Base-by-base conservation (phyloP, 2,113 vertebrate species). In the Xerus inauris region DNA sequence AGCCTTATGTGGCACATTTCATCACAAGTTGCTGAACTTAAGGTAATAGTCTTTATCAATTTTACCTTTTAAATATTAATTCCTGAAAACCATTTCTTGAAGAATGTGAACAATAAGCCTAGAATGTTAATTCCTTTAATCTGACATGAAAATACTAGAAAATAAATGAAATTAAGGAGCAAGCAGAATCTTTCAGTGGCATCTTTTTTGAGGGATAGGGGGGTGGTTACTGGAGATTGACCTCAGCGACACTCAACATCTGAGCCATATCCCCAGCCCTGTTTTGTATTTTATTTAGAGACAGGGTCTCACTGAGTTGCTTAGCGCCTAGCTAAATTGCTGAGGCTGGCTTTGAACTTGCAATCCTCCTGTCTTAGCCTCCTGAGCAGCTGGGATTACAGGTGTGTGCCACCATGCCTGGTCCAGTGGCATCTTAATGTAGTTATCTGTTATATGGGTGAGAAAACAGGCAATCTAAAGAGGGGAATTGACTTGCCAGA, bases 1-100 rank as follows among this genome's bases (percentile, higher is more conserved):
- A 99, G 99, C 97, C 99, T 99, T 93, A 99, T 99, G 99, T 99
- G 99, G 99, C 99, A 99, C 98, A 99, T 99, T 98, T 99, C 99
- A 24, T 99, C 99, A 40, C 99, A 99, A 94, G 99, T 99, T 95
- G 99, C 99, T 88, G 99, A 99, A 98, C 99, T 99, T 87, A 99
- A 99, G 99, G 99, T 99, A 99, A 98, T 91, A 87, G 47, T 69
- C 57, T 94, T 67, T 89, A 85, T 40, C 49, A 57, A 0, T 45
- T 75, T 45, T 62, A 71, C 42, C 42, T 51, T 92, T 92, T 81
- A 85, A 81, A 45, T 24, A 65, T 30, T 89, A 83, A 69, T 77
- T 94, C 32, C 57, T 93, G 13, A 64, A 88, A 87, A 95, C 49
- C 30, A 88, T 87, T 95, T 87, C 26, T 96, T 87, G 22, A 93